Conservation (phyloP, 2,113 vertebrate genomes). For the Peromyscus maniculatus region DNA sequence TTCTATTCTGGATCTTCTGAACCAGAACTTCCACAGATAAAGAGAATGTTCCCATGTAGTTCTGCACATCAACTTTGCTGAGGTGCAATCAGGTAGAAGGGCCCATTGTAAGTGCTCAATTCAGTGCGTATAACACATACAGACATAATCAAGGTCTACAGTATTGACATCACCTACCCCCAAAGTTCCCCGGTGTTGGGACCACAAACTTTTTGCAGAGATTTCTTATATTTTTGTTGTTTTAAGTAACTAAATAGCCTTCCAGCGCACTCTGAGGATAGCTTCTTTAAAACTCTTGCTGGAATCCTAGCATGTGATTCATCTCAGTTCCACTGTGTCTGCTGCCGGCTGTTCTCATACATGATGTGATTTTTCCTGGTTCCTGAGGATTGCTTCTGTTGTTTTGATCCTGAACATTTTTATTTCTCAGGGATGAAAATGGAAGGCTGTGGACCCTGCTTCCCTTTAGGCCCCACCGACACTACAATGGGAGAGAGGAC, state of each 20-base stretch:
- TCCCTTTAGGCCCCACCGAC: background rate
- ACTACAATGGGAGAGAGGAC: background rate
- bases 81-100: background rate
- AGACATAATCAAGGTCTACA: background rate
- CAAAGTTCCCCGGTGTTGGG: background rate
- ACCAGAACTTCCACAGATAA: background rate
- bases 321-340: background rate
- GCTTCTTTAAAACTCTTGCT: conserved; percentile 46
- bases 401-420: background rate
- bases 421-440: background rate
- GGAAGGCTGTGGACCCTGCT: background rate
- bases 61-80: background rate
- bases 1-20: background rate
- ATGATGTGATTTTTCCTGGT: background rate
- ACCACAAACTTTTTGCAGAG: background rate
- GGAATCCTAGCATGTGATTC: conserved; percentile 10
- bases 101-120: background rate
- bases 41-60: background rate
- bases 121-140: background rate
- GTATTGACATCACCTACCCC: background rate
- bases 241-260: conserved; percentile 12
- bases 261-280: background rate
- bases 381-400: background rate
- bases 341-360: background rate
- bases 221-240: background rate